These are phyloP conservation scores for Isaurus tuberculatus DNA, from an alignment of 92 coral and sea anemone species.

Conservation along the genomic window DNA sequence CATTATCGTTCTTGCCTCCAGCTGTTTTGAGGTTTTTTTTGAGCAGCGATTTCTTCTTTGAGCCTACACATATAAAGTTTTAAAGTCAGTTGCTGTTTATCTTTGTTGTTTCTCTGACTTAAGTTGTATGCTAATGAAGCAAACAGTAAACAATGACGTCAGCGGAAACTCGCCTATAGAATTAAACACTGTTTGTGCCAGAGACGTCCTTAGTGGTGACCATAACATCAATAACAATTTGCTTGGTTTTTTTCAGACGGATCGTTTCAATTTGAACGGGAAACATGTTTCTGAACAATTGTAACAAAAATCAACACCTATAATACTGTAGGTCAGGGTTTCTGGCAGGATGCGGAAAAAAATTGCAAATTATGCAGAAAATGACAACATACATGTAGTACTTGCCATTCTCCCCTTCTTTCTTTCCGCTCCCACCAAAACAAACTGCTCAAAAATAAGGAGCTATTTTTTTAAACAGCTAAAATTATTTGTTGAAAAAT, in stretches of 20 bases:
- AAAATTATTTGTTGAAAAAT: slow-evolving; percentile 14
- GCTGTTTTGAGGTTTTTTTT: too few species aligned
- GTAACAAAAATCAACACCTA: slow-evolving; percentile 15
- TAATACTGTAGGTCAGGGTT: too few species aligned
- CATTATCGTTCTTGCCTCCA: too few species aligned
- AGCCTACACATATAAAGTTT: too few species aligned
- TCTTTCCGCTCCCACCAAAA: slow-evolving; percentile 28
- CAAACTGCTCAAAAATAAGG: slow-evolving; percentile 30
- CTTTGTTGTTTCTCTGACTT: too few species aligned
- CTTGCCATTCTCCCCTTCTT: slow-evolving; percentile 35
- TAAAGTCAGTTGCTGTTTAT: too few species aligned
- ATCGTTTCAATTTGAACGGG: slow-evolving; percentile 7
- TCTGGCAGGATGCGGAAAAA: too few species aligned
- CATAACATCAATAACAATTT: neutral
- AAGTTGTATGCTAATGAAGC: too few species aligned
- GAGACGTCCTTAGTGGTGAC: neutral
- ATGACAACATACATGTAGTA: slow-evolving; percentile 29
- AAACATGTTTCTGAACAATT: slow-evolving; percentile 11
- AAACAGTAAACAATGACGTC: too few species aligned
- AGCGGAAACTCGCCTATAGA: too few species aligned
- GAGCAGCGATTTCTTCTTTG: too few species aligned
- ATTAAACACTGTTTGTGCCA: slow-evolving; percentile 3
- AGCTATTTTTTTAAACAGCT: slow-evolving; percentile 22
- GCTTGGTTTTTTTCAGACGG: slow-evolving; percentile 3
- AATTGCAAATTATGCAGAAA: slow-evolving; percentile 6